A percentile compares a stretch with the other conserved stretches of the same genome.
Evolutionary conservation across 2,888 invertebrate species (phyloP).

Genomic region (Timandra comae): DNA sequence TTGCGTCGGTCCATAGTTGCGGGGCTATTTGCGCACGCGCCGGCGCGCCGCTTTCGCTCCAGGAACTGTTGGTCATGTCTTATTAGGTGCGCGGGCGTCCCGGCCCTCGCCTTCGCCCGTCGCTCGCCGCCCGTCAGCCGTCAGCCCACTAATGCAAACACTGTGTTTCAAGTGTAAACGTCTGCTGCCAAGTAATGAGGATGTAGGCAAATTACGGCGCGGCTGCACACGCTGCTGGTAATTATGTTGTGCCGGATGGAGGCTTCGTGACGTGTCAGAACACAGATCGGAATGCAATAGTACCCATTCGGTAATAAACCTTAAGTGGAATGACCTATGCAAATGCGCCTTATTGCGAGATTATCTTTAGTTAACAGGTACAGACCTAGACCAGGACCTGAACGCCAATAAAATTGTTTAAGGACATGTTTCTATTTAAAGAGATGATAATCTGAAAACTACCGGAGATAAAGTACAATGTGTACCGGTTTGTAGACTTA

Average conservation of each 20-base stretch:
- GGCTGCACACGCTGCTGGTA: slow-evolving; percentile 8
- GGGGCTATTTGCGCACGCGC: slow-evolving; percentile 34
- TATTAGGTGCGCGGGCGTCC: slow-evolving; percentile 24
- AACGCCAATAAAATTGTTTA: too few relatives aligned
- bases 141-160: slow-evolving; percentile 33
- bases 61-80: slow-evolving; percentile 30
- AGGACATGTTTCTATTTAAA: too few relatives aligned
- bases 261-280: background rate
- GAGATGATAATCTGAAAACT: background rate
- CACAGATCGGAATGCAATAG: background rate
- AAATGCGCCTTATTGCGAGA: too few relatives aligned
- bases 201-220: slow-evolving; percentile 23
- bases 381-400: too few relatives aligned
- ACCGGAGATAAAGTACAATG: background rate
- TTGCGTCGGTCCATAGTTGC: slow-evolving; percentile 27
- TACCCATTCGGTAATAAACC: too few relatives aligned
- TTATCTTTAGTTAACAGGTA: too few relatives aligned
- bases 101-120: slow-evolving; percentile 15
- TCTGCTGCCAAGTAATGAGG: slow-evolving; percentile 26
- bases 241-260: slow-evolving; percentile 7
- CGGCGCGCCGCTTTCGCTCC: slow-evolving; percentile 35
- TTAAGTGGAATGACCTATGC: too few relatives aligned
- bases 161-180: slow-evolving; percentile 26
- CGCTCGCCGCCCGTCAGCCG: slow-evolving; percentile 1
- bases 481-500: too few relatives aligned